Conservation (phyloP, 2,797 vertebrate species). For the Antrozous pallidus region DNA sequence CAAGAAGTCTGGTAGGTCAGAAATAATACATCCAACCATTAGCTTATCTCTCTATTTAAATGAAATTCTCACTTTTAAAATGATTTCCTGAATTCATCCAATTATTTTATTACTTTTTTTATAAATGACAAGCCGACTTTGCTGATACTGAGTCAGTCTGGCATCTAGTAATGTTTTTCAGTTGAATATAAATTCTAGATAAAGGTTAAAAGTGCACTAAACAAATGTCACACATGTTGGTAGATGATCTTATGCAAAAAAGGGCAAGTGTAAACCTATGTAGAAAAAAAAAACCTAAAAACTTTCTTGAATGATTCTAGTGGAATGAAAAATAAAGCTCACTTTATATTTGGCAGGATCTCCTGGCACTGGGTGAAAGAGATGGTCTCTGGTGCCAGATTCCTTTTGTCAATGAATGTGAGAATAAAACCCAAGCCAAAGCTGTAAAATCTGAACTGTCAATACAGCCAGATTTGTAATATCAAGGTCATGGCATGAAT, state of each 20-base stretch:
- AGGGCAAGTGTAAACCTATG: background rate
- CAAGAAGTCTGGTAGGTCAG: background rate
- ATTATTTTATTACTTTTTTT: constrained; percentile 23
- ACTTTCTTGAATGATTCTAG: background rate
- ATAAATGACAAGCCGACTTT: background rate
- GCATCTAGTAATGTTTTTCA: background rate
- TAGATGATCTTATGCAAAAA: background rate
- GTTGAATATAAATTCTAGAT: constrained; percentile 47
- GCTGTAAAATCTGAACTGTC: background rate
- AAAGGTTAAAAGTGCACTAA: constrained; percentile 45
- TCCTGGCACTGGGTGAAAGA: constrained; percentile 4
- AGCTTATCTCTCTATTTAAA: background rate
- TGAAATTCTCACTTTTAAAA: constrained; percentile 24
- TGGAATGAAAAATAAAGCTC: background rate
- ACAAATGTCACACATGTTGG: constrained; percentile 23
- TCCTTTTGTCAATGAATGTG: background rate
- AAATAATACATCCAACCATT: background rate
- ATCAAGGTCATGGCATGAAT: background rate
- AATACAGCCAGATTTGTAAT: background rate
- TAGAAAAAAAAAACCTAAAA: background rate
- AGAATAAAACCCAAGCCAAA: constrained; percentile 8
- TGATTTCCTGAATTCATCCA: background rate
- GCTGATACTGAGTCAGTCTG: background rate
- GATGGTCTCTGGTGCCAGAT: background rate
- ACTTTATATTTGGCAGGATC: constrained; percentile 26